Conservation (phyloP, 2,113 vertebrate genomes). For the Origma solitaria region DNA sequence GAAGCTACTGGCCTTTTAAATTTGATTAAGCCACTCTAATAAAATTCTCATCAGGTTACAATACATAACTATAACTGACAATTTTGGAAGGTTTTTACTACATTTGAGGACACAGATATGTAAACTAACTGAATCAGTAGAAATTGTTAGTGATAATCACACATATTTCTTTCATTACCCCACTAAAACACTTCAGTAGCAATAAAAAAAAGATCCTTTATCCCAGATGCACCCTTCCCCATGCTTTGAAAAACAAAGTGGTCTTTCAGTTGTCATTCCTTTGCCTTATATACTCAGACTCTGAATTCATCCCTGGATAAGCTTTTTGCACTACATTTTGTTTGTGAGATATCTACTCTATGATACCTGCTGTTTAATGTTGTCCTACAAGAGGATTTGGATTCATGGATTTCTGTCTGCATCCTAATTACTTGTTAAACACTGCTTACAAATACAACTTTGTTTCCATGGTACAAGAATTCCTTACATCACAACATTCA, state of each 20-base stretch:
- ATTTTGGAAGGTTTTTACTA: not conserved
- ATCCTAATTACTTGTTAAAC: not conserved
- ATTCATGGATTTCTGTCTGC: not conserved
- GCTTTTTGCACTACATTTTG: not conserved
- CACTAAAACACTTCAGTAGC: not conserved
- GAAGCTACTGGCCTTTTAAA: not conserved
- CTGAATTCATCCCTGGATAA: not conserved
- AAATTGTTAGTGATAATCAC: not conserved
- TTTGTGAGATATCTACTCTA: not conserved
- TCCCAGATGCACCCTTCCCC: not conserved
- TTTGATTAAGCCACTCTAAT: not conserved
- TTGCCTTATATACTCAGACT: not conserved
- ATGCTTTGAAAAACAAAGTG: not conserved
- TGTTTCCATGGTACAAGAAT: not conserved
- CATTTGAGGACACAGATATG: not conserved
- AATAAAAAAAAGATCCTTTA: not conserved
- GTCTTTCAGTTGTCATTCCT: not conserved
- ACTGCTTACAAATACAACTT: not conserved
- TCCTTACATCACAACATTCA: not conserved
- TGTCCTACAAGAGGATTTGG: not conserved
- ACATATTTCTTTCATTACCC: not conserved
- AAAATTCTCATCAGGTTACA: not conserved
- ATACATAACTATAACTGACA: not conserved
- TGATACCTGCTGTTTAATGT: not conserved
- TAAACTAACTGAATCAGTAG: not conserved